Evolutionary conservation across 2,113 vertebrate species (phyloP).

Genomic region (Kryptolebias marmoratus): DNA sequence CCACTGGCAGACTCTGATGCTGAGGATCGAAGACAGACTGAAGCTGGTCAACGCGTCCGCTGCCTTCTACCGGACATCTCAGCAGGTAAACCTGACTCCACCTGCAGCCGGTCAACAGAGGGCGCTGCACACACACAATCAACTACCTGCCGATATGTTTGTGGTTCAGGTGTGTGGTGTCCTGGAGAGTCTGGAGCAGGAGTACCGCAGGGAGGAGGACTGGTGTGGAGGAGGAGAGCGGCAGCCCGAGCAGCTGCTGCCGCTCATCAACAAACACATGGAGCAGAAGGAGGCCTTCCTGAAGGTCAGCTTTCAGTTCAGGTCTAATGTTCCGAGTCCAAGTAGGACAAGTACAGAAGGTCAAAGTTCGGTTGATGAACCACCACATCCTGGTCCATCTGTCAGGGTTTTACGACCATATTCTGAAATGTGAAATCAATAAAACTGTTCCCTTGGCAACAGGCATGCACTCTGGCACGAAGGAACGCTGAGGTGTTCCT

Average conservation of each 20-base stretch:
- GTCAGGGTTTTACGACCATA: too few species aligned
- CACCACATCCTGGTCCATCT: too few species aligned
- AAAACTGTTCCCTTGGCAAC: background rate
- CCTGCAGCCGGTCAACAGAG: background rate
- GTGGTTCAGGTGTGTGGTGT: constrained; percentile 92
- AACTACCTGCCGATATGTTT: background rate
- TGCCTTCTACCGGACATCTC: constrained; percentile 98
- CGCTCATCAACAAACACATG: constrained; percentile 96
- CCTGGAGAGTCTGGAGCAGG: constrained; percentile 96
- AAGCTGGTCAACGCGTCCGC: constrained; percentile 98
- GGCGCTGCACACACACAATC: background rate
- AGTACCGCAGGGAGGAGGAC: constrained; percentile 96
- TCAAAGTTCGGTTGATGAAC: too few species aligned
- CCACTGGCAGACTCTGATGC: constrained; percentile 98
- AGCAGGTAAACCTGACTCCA: constrained; percentile 83
- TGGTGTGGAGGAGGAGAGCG: constrained; percentile 97
- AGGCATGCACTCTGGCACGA: constrained; percentile 96
- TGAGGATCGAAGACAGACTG: constrained; percentile 96
- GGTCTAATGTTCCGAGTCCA: too few species aligned
- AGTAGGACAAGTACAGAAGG: too few species aligned
- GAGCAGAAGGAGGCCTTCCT: constrained; percentile 98
- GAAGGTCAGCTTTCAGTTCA: constrained; percentile 65
- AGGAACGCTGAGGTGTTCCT: constrained; percentile 97
- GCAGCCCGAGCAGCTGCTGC: constrained; percentile 90
- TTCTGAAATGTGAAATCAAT: background rate